A percentile compares a stretch with the other conserved stretches of the same genome.
Evolutionary conservation across 2,113 vertebrate species (phyloP).

Genomic region (Heteronetta atricapilla): DNA sequence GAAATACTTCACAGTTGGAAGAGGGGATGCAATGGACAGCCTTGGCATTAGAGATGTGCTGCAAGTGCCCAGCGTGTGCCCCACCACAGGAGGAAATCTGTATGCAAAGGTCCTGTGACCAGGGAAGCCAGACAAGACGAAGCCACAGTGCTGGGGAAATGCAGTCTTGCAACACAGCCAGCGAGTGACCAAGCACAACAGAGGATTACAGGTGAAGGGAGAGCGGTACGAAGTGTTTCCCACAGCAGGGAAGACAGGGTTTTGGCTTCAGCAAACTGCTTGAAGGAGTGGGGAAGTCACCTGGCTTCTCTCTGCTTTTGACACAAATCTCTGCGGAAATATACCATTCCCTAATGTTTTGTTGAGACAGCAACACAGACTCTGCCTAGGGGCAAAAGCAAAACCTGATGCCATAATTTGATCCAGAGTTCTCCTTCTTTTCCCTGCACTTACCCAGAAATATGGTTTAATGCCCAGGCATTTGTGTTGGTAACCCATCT

Average conservation of each 20-base stretch:
- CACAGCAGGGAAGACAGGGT: accelerated
- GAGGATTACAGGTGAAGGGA: background rate
- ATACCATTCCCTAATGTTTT: background rate
- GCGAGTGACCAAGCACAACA: background rate
- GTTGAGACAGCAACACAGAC: background rate
- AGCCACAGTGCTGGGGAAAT: background rate
- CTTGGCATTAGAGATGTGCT: no score
- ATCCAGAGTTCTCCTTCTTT: background rate
- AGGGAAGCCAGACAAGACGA: background rate
- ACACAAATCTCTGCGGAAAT: conserved; percentile 10
- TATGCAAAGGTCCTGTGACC: background rate
- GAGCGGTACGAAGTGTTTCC: background rate
- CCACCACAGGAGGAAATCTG: background rate
- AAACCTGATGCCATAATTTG: accelerated
- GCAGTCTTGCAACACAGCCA: no score
- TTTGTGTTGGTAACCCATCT: background rate
- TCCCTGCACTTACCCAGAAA: background rate
- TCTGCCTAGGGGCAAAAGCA: background rate
- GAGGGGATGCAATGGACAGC: background rate
- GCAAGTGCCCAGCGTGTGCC: background rate
- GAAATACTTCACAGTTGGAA: background rate
- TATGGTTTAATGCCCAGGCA: background rate
- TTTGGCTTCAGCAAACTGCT: background rate
- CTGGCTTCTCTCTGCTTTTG: background rate
- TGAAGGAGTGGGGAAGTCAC: background rate